Conservation (phyloP, 2,113 vertebrate genomes). For the Malurus elegans region DNA sequence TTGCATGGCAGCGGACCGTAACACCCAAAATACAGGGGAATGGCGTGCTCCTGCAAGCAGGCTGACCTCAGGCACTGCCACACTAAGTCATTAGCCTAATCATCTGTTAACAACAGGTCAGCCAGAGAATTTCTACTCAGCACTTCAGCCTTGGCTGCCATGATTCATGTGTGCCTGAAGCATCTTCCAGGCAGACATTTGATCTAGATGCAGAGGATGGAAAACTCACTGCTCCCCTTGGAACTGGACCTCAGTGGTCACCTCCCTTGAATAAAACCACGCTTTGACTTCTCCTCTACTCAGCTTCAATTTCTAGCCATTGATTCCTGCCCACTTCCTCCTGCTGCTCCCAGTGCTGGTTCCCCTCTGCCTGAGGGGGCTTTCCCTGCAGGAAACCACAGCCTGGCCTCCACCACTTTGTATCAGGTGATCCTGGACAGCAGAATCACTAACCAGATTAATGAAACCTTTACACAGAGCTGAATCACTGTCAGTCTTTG, state of each 20-base stretch:
- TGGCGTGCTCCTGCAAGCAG: background rate
- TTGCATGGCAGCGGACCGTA: accelerated
- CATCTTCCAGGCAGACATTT: slow-evolving; percentile 12
- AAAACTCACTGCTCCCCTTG: background rate
- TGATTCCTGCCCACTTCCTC: accelerated
- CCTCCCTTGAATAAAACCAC: background rate
- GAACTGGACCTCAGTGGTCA: background rate
- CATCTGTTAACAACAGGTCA: slow-evolving; percentile 40
- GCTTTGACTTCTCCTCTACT: background rate
- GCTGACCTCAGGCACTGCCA: background rate
- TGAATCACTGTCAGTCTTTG: background rate
- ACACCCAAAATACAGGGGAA: background rate
- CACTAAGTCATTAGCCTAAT: slow-evolving; percentile 1
- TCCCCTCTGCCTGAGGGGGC: background rate
- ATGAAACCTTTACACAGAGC: background rate
- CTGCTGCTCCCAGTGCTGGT: background rate
- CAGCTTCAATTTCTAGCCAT: background rate
- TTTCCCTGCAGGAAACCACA: background rate
- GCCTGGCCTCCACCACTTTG: background rate
- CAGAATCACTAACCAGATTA: background rate
- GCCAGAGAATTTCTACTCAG: slow-evolving; percentile 16
- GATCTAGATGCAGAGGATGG: background rate
- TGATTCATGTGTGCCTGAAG: background rate
- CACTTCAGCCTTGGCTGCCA: background rate
- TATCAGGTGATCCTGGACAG: background rate